Percentiles rank a stretch among this genome's conserved stretches.
Evolutionary conservation across 1,140 invertebrate species (phyloP).

Genomic region (Drosophila ohnishii): DNA sequence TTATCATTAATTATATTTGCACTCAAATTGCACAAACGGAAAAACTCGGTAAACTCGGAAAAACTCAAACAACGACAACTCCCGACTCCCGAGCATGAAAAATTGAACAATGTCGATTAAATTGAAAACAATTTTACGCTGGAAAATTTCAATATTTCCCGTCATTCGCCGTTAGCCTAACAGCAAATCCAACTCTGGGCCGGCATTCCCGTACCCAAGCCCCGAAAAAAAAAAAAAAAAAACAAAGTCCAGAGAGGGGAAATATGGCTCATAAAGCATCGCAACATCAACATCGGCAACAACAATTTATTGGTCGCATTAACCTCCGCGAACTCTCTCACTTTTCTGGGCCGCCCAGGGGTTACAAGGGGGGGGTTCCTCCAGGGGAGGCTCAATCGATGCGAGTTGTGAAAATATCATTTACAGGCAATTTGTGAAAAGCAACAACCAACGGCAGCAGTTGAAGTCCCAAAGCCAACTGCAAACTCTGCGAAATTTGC

Average conservation of each 20-base stretch:
- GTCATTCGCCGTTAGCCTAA: slow-evolving; percentile 59
- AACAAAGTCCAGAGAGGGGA: slow-evolving; percentile 16
- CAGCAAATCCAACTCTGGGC: slow-evolving; percentile 1
- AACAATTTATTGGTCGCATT: slow-evolving; percentile 77
- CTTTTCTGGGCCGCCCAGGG: slow-evolving; percentile 35
- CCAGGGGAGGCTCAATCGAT: slow-evolving; percentile 57
- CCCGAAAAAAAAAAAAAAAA: not conserved
- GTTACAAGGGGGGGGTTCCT: not conserved
- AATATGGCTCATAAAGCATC: slow-evolving; percentile 74
- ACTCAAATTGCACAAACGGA: slow-evolving; percentile 43
- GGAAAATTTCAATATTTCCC: slow-evolving; percentile 75
- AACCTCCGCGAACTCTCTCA: slow-evolving; percentile 77
- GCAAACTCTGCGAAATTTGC: slow-evolving; percentile 67
- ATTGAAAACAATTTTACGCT: slow-evolving; percentile 73
- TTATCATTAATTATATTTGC: slow-evolving; percentile 81
- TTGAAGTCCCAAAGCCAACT: slow-evolving; percentile 41
- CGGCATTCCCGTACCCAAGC: slow-evolving; percentile 23
- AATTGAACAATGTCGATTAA: slow-evolving; percentile 72
- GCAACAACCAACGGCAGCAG: slow-evolving; percentile 37
- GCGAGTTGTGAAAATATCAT: slow-evolving; percentile 80
- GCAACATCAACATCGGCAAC: slow-evolving; percentile 63
- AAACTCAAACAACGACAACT: slow-evolving; percentile 10
- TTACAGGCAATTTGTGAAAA: slow-evolving; percentile 77
- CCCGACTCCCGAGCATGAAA: slow-evolving; percentile 56
- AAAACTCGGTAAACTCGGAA: slow-evolving; percentile 3